Evolutionary conservation across 30 jellyfish, hydroid and myxozoan species (phyloP).

Genomic region (Pseudorhiza aurosa): DNA sequence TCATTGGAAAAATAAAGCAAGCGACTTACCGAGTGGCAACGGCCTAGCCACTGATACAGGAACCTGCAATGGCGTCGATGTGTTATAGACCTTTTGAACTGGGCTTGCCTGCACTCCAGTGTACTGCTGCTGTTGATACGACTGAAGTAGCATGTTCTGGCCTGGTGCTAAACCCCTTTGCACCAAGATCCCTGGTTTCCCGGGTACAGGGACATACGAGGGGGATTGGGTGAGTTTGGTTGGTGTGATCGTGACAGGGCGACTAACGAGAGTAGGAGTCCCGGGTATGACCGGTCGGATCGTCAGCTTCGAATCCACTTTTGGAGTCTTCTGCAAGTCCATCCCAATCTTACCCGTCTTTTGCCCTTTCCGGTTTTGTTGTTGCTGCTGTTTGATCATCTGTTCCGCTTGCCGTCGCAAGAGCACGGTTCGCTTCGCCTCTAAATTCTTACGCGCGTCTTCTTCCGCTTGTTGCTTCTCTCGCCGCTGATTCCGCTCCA

Average conservation of each 20-base stretch:
- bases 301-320: slow-evolving; percentile 38
- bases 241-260: slow-evolving; percentile 9
- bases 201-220: slow-evolving; percentile 47
- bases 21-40: slow-evolving; percentile 71
- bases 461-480: slow-evolving; percentile 77
- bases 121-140: slow-evolving; percentile 22
- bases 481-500: slow-evolving; percentile 81
- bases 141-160: slow-evolving; percentile 17
- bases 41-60: slow-evolving; percentile 82
- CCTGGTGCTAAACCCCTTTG: neutral
- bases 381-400: slow-evolving; percentile 78
- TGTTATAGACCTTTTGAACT: slow-evolving; percentile 16
- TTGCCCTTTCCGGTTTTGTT: slow-evolving; percentile 35
- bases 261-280: slow-evolving; percentile 27
- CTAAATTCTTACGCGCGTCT: slow-evolving; percentile 70
- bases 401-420: slow-evolving; percentile 76
- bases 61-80: slow-evolving; percentile 62
- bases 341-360: neutral
- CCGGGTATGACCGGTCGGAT: slow-evolving; percentile 60
- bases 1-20: too few relatives aligned
- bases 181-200: slow-evolving; percentile 55
- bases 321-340: slow-evolving; percentile 10
- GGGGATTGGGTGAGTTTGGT: slow-evolving; percentile 30
- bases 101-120: slow-evolving; percentile 17
- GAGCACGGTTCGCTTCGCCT: slow-evolving; percentile 65